Conservation (phyloP, 2,113 vertebrate species). For the Osmerus mordax region DNA sequence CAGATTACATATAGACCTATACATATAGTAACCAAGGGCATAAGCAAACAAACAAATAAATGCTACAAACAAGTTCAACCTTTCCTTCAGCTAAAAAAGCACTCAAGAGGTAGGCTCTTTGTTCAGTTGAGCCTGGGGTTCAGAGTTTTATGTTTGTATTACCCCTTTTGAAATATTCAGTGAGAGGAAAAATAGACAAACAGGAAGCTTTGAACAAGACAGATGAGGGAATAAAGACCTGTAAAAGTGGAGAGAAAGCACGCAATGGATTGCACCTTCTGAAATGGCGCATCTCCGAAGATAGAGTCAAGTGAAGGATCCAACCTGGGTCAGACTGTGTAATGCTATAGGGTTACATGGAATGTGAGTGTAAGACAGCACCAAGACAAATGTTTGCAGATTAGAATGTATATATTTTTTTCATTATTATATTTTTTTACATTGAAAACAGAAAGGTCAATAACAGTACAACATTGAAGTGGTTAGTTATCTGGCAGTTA, state of each 20-base stretch:
- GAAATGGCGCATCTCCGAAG: not conserved
- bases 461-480: constrained; percentile 38
- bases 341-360: not conserved
- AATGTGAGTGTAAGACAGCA: not conserved
- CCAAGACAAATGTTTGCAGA: constrained; percentile 35
- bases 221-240: constrained; percentile 1
- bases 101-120: constrained; percentile 52
- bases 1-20: not conserved
- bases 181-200: constrained; percentile 34
- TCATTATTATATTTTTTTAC: not conserved
- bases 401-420: constrained; percentile 44
- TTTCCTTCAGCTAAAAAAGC: constrained; percentile 61
- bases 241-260: constrained; percentile 32
- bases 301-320: constrained; percentile 1
- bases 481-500: constrained; percentile 25
- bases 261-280: constrained; percentile 6
- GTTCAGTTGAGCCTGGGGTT: constrained; percentile 47
- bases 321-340: constrained; percentile 10
- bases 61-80: constrained; percentile 24
- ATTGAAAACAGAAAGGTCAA: constrained; percentile 51
- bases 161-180: constrained; percentile 56
- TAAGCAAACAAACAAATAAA: constrained; percentile 32
- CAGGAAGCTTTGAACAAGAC: constrained; percentile 22
- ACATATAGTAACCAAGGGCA: constrained; percentile 15
- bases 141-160: constrained; percentile 27